Base-by-base conservation (phyloP, 2,113 vertebrate species). In the Neolamprologus modestus region DNA sequence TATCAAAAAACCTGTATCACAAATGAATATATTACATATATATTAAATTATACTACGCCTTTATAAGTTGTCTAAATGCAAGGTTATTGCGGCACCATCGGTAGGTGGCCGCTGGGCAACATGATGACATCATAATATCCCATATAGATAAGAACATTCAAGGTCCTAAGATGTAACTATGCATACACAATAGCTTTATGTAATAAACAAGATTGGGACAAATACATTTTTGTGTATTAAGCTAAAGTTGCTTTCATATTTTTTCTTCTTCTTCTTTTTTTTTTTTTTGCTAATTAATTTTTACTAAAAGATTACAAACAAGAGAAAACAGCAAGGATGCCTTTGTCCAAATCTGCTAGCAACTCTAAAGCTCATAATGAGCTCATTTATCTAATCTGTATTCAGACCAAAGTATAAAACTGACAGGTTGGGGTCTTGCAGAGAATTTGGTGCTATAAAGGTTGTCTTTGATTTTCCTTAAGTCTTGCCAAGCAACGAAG, bases 381-480 rank as follows among this genome's bases (percentile, higher is more conserved):
- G 63, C 73, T 88, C 47, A 55, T 81, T 88, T 9, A 61, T 81
- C 57, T 26, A 26, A 66, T 84, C 47, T 47, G 26, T 28, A 13
- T 19, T 84, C 35, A 68, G 21, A 68, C 47, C 71, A 68, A 88
- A 84, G 17, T 37, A 37, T 84, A 71, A 35, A 79, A 76, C 35
- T 86, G 84, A 81, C 63, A 59, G 12, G 19, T 52, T 82, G 52
- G 17, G 61, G 35, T 78, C 66, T 76, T 73, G 54, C 57, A 66
- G 50, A 21, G 76, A 88, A 57, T 24, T 59, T 37, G 17, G 26
- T 63, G 71, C 24, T 35, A 7, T 33, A 68, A 45, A 61, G 42
- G 9, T 55, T 68, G 68, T 59, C 40, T 24, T 21, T 57, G 35
- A 12, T 57, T 21, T 17, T 59, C 37, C 61, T 84, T 33, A 42